Evolutionary conservation across 2,113 vertebrate genomes (phyloP).

Genomic region (Pteronura brasiliensis): DNA sequence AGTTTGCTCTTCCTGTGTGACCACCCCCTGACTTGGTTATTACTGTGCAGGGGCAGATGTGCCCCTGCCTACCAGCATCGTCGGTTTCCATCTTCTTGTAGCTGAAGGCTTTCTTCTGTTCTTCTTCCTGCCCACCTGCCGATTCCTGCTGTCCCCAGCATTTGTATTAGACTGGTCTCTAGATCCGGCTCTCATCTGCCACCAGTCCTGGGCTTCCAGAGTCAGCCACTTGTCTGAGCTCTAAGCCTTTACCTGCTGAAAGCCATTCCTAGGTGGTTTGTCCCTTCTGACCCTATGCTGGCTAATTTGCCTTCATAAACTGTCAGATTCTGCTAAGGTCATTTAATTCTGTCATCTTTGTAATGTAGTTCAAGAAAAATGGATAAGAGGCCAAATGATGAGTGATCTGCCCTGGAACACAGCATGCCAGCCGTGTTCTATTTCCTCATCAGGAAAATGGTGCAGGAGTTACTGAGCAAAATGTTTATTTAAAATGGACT

Average conservation of each 20-base stretch:
- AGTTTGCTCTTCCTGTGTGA: not conserved
- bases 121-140: not conserved
- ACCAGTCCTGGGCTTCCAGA: not conserved
- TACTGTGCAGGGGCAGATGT: fast-evolving
- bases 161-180: not conserved
- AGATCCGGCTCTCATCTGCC: not conserved
- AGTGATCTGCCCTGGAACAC: not conserved
- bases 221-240: not conserved
- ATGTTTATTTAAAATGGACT: not conserved
- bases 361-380: slow-evolving; percentile 39
- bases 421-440: not conserved
- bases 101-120: not conserved
- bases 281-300: not conserved
- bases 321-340: slow-evolving; percentile 35
- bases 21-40: no score
- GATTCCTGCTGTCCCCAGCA: not conserved
- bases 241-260: slow-evolving; percentile 24
- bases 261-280: not conserved
- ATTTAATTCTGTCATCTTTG: slow-evolving; percentile 45
- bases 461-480: not conserved
- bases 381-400: slow-evolving; percentile 15
- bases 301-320: slow-evolving; percentile 38
- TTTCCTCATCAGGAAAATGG: not conserved
- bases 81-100: not conserved
- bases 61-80: not conserved